Evolutionary conservation across 2,113 vertebrate species (phyloP), one percentile per base, ranked within the genome.

Genomic region (Poeciliopsis turrubarensis): DNA sequence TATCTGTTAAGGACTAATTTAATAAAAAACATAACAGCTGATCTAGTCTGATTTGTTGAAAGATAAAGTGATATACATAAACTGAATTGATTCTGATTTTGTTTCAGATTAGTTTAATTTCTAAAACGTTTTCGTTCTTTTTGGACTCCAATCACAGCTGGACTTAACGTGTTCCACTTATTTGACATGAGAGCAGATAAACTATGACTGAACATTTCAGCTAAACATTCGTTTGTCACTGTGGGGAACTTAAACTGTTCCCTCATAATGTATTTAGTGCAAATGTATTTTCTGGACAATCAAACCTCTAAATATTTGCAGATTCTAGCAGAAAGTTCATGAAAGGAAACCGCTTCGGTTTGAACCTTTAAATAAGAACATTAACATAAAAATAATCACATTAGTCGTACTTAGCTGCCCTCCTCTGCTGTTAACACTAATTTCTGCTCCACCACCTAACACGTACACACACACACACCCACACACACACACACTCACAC

Each of bases 301-400:
- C 6, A 54, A 54, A 25, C 22, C 3, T 22, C 51, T 9, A 22
- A 54, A 22, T 54, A 54, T 54, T 7, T 54, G 19, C 47, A 25
- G 17, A 54, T 54, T 25, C 51, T 25, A 25, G 6, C 47, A 54
- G 19, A 22, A 54, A 54, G 51, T 54, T 54, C 7, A 2, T 5
- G 7, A 54, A 63, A 62, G 14, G 60, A 61, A 14, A 11, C 13
- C 14, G 3, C 12, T 13, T 27, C 27, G 29, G 26, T 61, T 15
- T 29, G 26, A 51, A 47, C 17, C 11, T 13, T 26, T 29, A 61
- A 27, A 62, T 15, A 30, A 13, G 47, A 54, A 63, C 29, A 30
- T 34, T 25, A 62, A 76, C 65, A 34, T 1, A 34, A 37, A 15
- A 54, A 63, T 41, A 71, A 77, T 60, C 74, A 32, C 60, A 77